These are phyloP conservation scores for Harpagifer antarcticus DNA, from an alignment of 2,797 vertebrate species.

Conservation along the genomic window DNA sequence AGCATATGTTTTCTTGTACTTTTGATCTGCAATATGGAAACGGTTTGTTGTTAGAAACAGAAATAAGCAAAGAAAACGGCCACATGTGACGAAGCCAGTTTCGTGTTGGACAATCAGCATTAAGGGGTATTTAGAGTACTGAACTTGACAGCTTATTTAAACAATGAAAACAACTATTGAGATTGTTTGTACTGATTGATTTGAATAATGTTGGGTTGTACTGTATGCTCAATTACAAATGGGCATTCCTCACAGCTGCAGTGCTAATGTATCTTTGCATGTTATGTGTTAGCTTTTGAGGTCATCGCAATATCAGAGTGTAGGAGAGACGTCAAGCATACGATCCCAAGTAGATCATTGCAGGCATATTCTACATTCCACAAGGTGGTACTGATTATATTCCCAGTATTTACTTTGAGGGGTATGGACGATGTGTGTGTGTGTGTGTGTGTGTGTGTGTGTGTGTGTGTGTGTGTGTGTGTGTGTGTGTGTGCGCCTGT, in stretches of 20 bases:
- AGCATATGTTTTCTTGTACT: constrained; percentile 14
- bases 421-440: constrained; percentile 24
- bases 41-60: neutral
- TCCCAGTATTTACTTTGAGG: constrained; percentile 48
- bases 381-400: constrained; percentile 52
- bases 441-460: constrained; percentile 7
- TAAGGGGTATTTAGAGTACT: neutral
- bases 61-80: neutral
- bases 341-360: constrained; percentile 41
- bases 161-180: neutral
- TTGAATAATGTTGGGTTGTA: no score
- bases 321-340: constrained; percentile 16
- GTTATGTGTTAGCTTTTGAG: neutral
- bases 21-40: neutral
- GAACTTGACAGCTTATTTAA: neutral
- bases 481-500: constrained; percentile 5
- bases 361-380: constrained; percentile 56
- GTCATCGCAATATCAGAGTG: constrained; percentile 19
- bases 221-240: neutral
- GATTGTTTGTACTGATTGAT: neutral
- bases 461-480: constrained; percentile 25
- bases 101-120: neutral
- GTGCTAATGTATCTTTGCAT: neutral
- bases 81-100: constrained; percentile 2
- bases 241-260: neutral